A percentile compares a stretch with the other conserved stretches of the same genome.
phyloP scores from a whole-genome alignment of 2,113 vertebrate species.

The Coturnix japonica region DNA sequence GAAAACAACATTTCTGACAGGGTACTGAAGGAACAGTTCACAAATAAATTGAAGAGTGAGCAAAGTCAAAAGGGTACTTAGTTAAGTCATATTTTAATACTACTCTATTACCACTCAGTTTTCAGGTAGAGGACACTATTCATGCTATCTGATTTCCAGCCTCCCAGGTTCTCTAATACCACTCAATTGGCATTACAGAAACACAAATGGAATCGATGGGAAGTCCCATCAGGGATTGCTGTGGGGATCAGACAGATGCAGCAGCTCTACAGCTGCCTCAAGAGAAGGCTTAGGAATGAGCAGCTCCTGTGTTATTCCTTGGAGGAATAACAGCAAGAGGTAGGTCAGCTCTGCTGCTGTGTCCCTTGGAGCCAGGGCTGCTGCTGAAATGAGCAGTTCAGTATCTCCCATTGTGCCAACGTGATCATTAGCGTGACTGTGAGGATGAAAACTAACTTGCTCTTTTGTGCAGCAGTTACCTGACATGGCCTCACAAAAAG shows the following conservation, averaged over 20 bases:
- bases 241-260: neutral
- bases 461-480: neutral
- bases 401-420: neutral
- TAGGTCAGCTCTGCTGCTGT: neutral
- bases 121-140: fast-evolving
- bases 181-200: neutral
- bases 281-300: neutral
- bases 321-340: neutral
- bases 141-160: neutral
- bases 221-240: neutral
- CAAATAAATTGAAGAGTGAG: too few species aligned
- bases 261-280: neutral
- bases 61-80: too few species aligned
- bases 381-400: neutral
- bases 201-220: neutral
- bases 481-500: neutral
- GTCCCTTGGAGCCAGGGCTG: neutral
- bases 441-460: neutral
- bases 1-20: neutral
- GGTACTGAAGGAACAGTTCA: neutral
- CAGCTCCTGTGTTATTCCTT: neutral
- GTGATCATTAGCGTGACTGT: neutral
- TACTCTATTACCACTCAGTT: neutral
- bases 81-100: neutral
- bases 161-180: neutral